Evolutionary conservation across 2,113 vertebrate genomes (phyloP).

Genomic region (Microcebus lehilahytsara): DNA sequence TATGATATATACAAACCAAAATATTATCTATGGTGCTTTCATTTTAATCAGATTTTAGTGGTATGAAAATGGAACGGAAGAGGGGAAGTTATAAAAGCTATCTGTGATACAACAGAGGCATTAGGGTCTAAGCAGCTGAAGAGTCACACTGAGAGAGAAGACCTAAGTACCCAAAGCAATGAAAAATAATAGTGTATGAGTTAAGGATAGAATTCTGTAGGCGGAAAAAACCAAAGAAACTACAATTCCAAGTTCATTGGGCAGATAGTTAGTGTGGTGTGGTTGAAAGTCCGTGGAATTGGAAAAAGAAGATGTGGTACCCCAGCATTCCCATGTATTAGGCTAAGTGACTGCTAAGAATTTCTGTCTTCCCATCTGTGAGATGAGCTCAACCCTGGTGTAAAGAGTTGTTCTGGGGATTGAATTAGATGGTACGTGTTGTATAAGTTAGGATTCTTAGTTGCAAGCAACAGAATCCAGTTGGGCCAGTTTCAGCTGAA

Average conservation of each 20-base stretch:
- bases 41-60: not conserved
- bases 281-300: not conserved
- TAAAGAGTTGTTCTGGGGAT: not conserved
- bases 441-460: not conserved
- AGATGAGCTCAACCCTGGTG: not conserved
- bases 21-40: not conserved
- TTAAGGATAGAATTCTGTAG: not conserved
- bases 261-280: not conserved
- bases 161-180: not conserved
- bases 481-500: not conserved
- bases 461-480: not conserved
- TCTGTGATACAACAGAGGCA: not conserved
- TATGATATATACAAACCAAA: not conserved
- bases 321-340: not conserved
- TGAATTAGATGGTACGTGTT: not conserved
- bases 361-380: not conserved
- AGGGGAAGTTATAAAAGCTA: not conserved
- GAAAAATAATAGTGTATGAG: not conserved
- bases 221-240: not conserved
- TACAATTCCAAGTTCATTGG: not conserved
- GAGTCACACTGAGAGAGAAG: not conserved
- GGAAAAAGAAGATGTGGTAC: not conserved
- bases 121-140: not conserved
- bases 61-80: not conserved
- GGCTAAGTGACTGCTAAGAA: not conserved